These are phyloP conservation scores for Sebastes kiyomatsui DNA, from an alignment of 2,797 vertebrate genomes.

Conservation along the genomic window DNA sequence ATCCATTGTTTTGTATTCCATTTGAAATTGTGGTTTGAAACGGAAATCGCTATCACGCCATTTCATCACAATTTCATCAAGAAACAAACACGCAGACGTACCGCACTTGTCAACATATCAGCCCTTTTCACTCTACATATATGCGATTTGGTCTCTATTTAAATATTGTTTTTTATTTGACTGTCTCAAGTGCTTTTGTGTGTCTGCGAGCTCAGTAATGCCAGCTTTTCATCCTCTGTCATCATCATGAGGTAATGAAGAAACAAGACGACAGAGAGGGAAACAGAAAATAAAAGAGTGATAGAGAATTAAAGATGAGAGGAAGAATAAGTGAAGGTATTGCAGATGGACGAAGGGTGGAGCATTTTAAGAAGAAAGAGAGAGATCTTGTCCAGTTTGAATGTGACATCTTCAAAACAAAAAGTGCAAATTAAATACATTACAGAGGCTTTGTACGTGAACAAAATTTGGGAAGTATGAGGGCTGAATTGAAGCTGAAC, in stretches of 20 bases:
- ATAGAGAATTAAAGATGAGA: not conserved
- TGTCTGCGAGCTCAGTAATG: not conserved
- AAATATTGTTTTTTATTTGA: conserved; percentile 41
- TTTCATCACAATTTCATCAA: conserved; percentile 60
- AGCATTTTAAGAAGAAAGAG: not conserved
- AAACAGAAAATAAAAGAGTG: not conserved
- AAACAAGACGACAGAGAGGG: conserved; percentile 15
- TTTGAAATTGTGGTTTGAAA: conserved; percentile 27
- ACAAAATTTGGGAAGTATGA: not conserved
- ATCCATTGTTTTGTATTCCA: not conserved
- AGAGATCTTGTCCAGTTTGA: conserved; percentile 11
- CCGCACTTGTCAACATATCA: conserved; percentile 39
- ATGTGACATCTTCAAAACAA: not conserved
- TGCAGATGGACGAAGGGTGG: not conserved
- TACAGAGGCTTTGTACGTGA: not conserved
- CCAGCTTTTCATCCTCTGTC: conserved; percentile 38
- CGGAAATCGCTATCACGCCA: conserved; percentile 8
- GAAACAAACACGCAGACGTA: conserved; percentile 20
- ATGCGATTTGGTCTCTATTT: conserved; percentile 33
- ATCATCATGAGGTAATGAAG: conserved; percentile 32
- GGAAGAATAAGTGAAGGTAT: not conserved
- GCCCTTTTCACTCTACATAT: conserved; percentile 24
- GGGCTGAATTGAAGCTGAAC: conserved; percentile 27
- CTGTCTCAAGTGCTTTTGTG: conserved; percentile 24
- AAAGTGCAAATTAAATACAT: conserved; percentile 8